Conservation (phyloP, 2,113 vertebrate species). For the Tetrao urogallus region DNA sequence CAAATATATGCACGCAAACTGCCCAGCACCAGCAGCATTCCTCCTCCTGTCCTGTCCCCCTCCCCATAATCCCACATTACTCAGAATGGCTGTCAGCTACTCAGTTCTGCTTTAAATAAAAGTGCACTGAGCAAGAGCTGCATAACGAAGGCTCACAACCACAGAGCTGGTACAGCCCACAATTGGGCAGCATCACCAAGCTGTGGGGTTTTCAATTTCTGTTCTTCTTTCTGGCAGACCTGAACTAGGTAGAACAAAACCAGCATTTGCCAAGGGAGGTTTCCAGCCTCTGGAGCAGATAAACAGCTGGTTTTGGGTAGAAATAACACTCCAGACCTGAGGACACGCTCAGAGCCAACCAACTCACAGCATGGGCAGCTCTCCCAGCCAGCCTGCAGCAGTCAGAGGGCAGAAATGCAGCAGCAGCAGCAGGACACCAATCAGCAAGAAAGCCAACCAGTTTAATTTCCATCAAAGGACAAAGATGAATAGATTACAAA, state of each 20-base stretch:
- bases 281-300: not conserved
- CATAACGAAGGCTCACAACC: constrained; percentile 44
- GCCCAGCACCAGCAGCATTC: accelerated
- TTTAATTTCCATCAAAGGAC: not conserved
- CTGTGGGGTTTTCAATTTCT: not conserved
- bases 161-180: constrained; percentile 43
- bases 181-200: constrained; percentile 21
- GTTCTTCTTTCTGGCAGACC: not conserved
- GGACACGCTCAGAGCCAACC: not conserved
- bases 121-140: constrained; percentile 42
- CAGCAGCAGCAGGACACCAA: not conserved
- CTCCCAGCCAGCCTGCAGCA: not conserved
- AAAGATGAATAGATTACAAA: not conserved
- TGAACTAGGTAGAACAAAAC: not conserved
- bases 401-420: not conserved
- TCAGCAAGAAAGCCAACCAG: not conserved
- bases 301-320: not conserved
- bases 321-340: not conserved
- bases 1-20: not conserved
- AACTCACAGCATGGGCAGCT: not conserved
- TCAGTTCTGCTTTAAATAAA: constrained; percentile 52
- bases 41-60: not conserved
- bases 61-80: constrained; percentile 33
- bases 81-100: constrained; percentile 17
- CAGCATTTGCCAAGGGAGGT: not conserved